Evolutionary conservation across 2,888 invertebrate species (phyloP).

Genomic region (Chaetogeoica ovagalla): DNA sequence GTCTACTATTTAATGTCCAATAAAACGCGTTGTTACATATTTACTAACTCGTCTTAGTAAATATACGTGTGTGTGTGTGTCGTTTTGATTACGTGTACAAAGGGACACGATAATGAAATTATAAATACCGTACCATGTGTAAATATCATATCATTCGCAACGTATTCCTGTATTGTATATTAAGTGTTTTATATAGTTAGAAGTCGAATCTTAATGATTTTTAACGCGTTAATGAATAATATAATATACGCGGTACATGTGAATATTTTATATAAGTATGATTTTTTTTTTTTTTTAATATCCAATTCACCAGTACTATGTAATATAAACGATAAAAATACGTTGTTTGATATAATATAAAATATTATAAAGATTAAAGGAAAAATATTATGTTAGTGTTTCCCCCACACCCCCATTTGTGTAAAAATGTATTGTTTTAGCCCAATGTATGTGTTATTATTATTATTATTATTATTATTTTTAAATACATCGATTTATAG

Average conservation of each 20-base stretch:
- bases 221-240: background rate
- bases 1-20: background rate
- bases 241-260: background rate
- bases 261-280: background rate
- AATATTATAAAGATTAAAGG: background rate
- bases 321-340: background rate
- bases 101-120: background rate
- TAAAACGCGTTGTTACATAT: background rate
- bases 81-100: constrained; percentile 4
- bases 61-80: no score
- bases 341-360: background rate
- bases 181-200: background rate
- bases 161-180: constrained; percentile 24
- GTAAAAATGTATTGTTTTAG: constrained; percentile 9
- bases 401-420: no score
- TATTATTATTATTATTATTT: no score
- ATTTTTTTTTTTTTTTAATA: background rate
- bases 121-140: constrained; percentile 37
- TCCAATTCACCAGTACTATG: background rate
- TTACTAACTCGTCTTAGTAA: no score
- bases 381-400: background rate
- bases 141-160: constrained; percentile 38
- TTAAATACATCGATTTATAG: constrained; percentile 12
- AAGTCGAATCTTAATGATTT: background rate
- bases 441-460: constrained; percentile 6